These are phyloP conservation scores for Biston betularia DNA, from an alignment of 2,888 invertebrate genomes.

Conservation along the genomic window DNA sequence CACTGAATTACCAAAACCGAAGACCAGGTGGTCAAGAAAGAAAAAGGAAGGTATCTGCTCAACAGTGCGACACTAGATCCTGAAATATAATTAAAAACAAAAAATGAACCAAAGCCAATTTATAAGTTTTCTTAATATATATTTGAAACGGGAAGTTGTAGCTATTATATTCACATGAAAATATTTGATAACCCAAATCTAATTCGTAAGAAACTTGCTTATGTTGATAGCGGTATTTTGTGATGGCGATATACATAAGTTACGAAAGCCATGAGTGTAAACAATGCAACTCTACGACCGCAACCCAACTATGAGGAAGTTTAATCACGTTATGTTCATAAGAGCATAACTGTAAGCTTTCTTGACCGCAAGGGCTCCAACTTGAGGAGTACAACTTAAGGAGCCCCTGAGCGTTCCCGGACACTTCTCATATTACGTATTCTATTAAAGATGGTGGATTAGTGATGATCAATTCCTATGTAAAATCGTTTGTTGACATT, in stretches of 20 bases:
- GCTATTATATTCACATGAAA: too few species aligned
- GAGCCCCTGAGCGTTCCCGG: slow-evolving; percentile 8
- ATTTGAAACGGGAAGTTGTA: background rate
- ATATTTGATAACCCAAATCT: too few species aligned
- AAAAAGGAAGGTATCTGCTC: too few species aligned
- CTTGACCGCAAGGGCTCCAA: slow-evolving; percentile 12
- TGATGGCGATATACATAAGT: slow-evolving; percentile 11
- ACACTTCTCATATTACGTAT: slow-evolving; percentile 4
- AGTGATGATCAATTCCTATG: background rate
- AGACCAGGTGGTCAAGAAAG: too few species aligned
- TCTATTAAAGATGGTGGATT: slow-evolving; percentile 7
- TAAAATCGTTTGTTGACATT: background rate
- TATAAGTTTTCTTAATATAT: too few species aligned
- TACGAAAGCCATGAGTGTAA: slow-evolving; percentile 11
- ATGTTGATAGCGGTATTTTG: background rate
- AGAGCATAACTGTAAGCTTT: slow-evolving; percentile 43
- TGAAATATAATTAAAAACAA: too few species aligned
- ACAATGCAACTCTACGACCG: slow-evolving; percentile 30
- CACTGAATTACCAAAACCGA: too few species aligned
- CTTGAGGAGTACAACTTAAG: background rate
- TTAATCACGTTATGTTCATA: slow-evolving; percentile 41
- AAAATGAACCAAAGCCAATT: too few species aligned
- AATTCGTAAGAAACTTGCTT: background rate
- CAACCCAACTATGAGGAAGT: slow-evolving; percentile 36
- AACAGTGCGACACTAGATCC: too few species aligned